Base-by-base conservation (phyloP, 64 coral and sea anemone genomes). In the Stylophora pistillata region DNA sequence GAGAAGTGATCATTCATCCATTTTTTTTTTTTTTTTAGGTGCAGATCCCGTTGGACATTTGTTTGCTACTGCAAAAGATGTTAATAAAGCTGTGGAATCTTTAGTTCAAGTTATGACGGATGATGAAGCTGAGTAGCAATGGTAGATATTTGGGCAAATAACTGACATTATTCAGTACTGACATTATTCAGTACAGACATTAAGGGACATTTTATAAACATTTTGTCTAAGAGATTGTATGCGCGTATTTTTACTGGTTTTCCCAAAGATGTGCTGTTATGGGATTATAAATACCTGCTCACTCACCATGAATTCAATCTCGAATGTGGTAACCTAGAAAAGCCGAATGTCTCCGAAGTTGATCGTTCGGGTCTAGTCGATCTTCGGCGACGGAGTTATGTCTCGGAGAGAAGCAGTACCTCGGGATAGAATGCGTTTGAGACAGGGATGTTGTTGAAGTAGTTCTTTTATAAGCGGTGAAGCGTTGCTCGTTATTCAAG, bases 41-140 rank as follows among this genome's bases (percentile, higher is more conserved):
- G 54, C 89, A 62, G 95, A 96, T 63, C 74, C 91, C 10, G 95
- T 96, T 13, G 89, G 95, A 6, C 87, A 96, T 79, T 72, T 96
- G 62, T 96, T 96, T 55, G 86, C 85, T 29, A 90, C 95, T 18
- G 95, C 95, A 12, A 91, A 96, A 54, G 87, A 96, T 28, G 95
- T 96, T 26, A 96, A 96, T 69, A 93, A 96, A 73, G 95, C 95
- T 10, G 91, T 96, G 9, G 95, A 96, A 82, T 89, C 86, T 9
- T 69, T 96, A 64, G 95, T 96, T 33, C 91, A 93, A 56, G 95
- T 89, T 15, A 87, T 96, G 81, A 96, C 95, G 15, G 93, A 95
- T 32, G 77, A 95, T 31, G 91, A 90, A 32, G 89, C 58, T 59
- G 86, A 84, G 41, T 84, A 70, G 52, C 53, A 84, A 53, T 62